Evolutionary conservation across 2,888 invertebrate species (phyloP).

Genomic region (Aricia artaxerxes): DNA sequence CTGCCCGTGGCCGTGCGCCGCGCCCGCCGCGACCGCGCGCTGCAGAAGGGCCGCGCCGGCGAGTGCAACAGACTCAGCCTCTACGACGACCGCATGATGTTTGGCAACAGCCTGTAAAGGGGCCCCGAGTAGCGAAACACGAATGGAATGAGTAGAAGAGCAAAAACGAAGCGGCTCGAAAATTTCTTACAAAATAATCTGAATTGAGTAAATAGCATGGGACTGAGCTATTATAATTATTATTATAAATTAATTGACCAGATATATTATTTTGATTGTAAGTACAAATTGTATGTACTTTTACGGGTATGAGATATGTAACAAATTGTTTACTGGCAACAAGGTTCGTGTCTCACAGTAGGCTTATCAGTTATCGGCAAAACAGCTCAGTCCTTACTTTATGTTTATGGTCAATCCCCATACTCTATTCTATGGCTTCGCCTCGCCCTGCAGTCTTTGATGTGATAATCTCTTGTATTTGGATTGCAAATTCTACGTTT

Average conservation of each 20-base stretch:
- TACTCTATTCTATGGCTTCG: neutral
- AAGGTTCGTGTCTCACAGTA: neutral
- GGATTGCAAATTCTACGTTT: constrained; percentile 38
- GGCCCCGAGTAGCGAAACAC: neutral
- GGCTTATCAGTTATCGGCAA: neutral
- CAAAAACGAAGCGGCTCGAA: neutral
- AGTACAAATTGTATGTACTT: neutral
- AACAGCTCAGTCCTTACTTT: neutral
- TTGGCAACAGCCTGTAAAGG: constrained; percentile 73
- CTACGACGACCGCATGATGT: constrained; percentile 95
- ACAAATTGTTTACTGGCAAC: neutral
- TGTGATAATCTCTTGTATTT: constrained; percentile 43
- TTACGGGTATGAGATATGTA: neutral
- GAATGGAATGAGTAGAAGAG: neutral
- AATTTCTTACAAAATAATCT: too few species aligned
- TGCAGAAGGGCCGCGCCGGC: constrained; percentile 67
- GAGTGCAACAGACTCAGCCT: constrained; percentile 88
- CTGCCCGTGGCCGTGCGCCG: constrained; percentile 88
- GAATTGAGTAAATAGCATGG: neutral
- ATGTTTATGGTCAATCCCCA: neutral
- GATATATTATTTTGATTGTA: neutral
- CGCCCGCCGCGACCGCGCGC: constrained; percentile 82
- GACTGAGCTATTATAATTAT: neutral
- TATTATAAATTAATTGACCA: neutral
- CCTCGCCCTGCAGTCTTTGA: constrained; percentile 36